Evolutionary conservation across 1,140 invertebrate species (phyloP).

Genomic region (Muscidifurax raptorellus): DNA sequence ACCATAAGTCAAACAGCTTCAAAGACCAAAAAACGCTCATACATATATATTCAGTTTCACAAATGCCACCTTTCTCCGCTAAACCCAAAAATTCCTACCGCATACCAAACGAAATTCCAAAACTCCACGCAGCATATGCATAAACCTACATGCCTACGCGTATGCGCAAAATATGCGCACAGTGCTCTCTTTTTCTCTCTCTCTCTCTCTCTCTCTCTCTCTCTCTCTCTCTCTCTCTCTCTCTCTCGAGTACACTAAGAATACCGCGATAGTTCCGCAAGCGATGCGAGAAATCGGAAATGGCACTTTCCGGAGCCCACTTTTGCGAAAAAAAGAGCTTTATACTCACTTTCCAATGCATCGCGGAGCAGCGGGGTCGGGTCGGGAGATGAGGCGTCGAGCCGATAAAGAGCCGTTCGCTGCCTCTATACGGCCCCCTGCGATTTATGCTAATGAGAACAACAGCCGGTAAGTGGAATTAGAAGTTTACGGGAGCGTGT

Average conservation of each 20-base stretch:
- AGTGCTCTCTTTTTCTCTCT: too few relatives aligned
- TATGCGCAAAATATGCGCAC: too few relatives aligned
- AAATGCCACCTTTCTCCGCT: too few relatives aligned
- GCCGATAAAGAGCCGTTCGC: conserved; percentile 13
- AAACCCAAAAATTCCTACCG: neutral
- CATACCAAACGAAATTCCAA: neutral
- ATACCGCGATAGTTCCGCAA: neutral
- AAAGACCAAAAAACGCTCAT: too few relatives aligned
- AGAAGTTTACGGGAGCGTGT: neutral
- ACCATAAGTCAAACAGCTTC: too few relatives aligned
- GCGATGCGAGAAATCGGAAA: conserved; percentile 42
- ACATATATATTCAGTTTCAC: too few relatives aligned
- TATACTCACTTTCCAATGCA: conserved; percentile 46
- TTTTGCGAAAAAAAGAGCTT: conserved; percentile 17
- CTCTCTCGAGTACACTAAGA: too few relatives aligned
- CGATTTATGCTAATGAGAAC: conserved; percentile 30
- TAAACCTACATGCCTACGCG: too few relatives aligned
- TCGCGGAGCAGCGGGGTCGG: conserved; percentile 29
- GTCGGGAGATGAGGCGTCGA: conserved; percentile 9
- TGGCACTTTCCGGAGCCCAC: conserved; percentile 33
- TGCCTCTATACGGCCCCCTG: neutral
- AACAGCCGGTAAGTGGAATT: neutral
- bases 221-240: too few relatives aligned
- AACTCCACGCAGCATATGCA: neutral
- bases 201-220: too few relatives aligned